Percentiles rank a stretch among this genome's conserved stretches.
Conservation (phyloP, 2,113 vertebrate species). For the human (Homo sapiens) region GRCh38 chr5:89377501-89378000, state of each 20-base stretch:
- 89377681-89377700: constrained; percentile 69
- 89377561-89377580: not conserved
- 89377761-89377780: constrained; percentile 82
- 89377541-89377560: not conserved
- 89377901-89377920: constrained; percentile 88
- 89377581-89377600: not conserved
- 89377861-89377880: constrained; percentile 86
- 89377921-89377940: constrained; percentile 90
- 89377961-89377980: constrained; percentile 88
- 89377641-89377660: constrained; percentile 34
- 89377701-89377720: constrained; percentile 74
- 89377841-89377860: constrained; percentile 87
- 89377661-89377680: constrained; percentile 65
- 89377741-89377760: constrained; percentile 71
- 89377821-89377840: constrained; percentile 84
- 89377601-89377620: not conserved
- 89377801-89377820: constrained; percentile 86
- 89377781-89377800: constrained; percentile 85
- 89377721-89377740: constrained; percentile 77
- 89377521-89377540: not conserved
- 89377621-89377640: constrained; percentile 64
- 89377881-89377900: constrained; percentile 89
- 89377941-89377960: constrained; percentile 88
- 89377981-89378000: constrained; percentile 89
- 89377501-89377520: not conserved